A percentile compares a stretch with the other conserved stretches of the same genome.
These are phyloP conservation scores for Calycopis cecrops DNA, from an alignment of 1,140 invertebrate species.

Conservation along the genomic window DNA sequence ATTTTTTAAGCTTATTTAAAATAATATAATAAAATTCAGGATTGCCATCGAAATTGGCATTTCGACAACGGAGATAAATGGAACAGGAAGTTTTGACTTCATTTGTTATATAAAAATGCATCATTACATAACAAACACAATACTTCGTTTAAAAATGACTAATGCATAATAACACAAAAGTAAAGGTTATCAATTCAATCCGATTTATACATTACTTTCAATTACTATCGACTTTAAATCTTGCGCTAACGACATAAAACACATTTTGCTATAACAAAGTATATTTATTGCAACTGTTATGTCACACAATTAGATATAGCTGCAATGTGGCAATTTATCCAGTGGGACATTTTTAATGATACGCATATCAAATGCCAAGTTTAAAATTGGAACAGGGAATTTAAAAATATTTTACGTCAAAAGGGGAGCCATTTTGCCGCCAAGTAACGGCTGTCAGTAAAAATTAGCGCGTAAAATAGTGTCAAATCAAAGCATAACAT, in stretches of 20 bases:
- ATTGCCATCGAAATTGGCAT: too few species aligned
- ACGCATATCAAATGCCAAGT: constrained; percentile 19
- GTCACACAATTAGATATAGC: constrained; percentile 19
- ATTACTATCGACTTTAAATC: background rate
- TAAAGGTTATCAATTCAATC: too few species aligned
- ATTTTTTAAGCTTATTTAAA: too few species aligned
- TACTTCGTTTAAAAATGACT: too few species aligned
- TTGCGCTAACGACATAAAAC: background rate
- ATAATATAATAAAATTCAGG: too few species aligned
- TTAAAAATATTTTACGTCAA: constrained; percentile 15
- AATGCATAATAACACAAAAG: too few species aligned
- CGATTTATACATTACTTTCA: background rate
- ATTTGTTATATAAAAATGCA: too few species aligned
- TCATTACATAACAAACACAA: too few species aligned
- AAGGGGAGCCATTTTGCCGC: background rate
- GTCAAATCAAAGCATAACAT: background rate
- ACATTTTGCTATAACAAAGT: background rate
- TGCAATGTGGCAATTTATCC: constrained; percentile 21
- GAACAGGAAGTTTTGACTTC: too few species aligned
- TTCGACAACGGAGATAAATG: too few species aligned
- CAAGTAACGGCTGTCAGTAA: constrained; percentile 1
- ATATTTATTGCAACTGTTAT: constrained; percentile 5
- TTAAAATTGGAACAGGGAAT: constrained; percentile 6
- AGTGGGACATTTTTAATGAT: constrained; percentile 21
- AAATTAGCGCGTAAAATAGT: background rate